phyloP scores from a whole-genome alignment of 2,888 invertebrate genomes.

The Cosmopolites sordidus region DNA sequence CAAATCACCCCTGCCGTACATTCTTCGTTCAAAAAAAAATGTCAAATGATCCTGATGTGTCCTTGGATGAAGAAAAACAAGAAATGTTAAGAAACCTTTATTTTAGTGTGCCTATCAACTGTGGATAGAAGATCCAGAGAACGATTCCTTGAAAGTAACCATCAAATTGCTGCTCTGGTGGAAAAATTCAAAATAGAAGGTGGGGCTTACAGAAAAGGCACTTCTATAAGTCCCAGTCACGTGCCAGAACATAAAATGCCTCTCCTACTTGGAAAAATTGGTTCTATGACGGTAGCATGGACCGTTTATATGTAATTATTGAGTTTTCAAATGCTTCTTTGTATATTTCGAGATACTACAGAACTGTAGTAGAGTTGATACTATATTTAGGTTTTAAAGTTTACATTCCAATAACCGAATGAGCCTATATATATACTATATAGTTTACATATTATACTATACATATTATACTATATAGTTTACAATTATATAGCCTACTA shows the following conservation, averaged over 20 bases:
- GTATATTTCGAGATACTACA: no score
- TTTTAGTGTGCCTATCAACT: slow-evolving; percentile 69
- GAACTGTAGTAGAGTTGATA: no score
- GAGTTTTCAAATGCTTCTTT: no score
- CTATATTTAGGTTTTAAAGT: no score
- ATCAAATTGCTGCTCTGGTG: slow-evolving; percentile 86
- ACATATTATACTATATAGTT: no score
- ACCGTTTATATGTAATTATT: slow-evolving; percentile 61
- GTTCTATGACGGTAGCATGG: slow-evolving; percentile 62
- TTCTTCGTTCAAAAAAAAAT: no score
- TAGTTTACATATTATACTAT: no score
- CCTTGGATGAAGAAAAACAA: no score
- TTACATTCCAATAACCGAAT: no score
- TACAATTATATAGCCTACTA: no score
- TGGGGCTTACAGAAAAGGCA: slow-evolving; percentile 63
- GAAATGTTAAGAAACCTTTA: neutral
- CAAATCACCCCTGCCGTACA: neutral
- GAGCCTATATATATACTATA: no score
- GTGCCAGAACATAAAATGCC: slow-evolving; percentile 50
- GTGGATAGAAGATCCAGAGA: slow-evolving; percentile 80
- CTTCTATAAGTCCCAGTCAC: slow-evolving; percentile 55
- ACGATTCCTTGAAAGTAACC: slow-evolving; percentile 88
- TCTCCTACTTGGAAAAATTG: slow-evolving; percentile 69
- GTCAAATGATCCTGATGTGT: no score
- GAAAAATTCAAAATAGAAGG: slow-evolving; percentile 89